Evolutionary conservation across 2,113 vertebrate genomes (phyloP), one percentile per base, ranked within the genome.

Genomic region (Equus przewalskii): DNA sequence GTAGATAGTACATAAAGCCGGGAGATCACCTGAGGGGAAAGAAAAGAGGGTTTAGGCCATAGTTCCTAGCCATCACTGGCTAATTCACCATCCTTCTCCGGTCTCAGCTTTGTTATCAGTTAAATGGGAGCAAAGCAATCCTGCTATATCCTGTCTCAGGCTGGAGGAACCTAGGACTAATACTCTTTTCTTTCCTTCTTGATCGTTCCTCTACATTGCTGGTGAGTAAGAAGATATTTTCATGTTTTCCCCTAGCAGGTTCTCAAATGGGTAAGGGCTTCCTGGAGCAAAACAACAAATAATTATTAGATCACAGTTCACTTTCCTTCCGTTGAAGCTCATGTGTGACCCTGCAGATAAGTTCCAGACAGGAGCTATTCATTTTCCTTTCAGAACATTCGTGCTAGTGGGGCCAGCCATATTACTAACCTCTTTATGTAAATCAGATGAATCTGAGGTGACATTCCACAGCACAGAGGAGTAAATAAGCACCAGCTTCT

Each of bases 351-450:
- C 60, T 36, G 15, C 51, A 95, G 36, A 83, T 49, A 58, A 95
- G 19, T 44, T 87, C 70, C 51, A 41, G 30, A 46, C 93, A 91
- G 51, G n/a, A n/a, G 46, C 51, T 49, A 21, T 82, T 84, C 67
- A 33, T 93, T 93, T 94, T 73, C 70, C 56, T 85, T 86, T 91
- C 28, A n/a, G 84, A 70, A 21, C 81, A 26, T 58, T 86, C 62
- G 11, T 1, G 10, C 83, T 0, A 70, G 51, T 13, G 1, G 64
- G 81, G 81, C 85, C n/a, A 14, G 84, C 4, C 0, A 0, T 15
- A 78, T 93, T 97, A 87, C 80, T 73, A 97, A 98, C 51, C 67
- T 93, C 24, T 91, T 97, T 89, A 51, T 62, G 80, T 56, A 92
- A 96, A 97, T 78, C 26, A 36, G 6, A 70, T 91, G 96, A 91